Base-by-base conservation (phyloP, 1,140 invertebrate genomes). In the Drosophila jambulina region DNA sequence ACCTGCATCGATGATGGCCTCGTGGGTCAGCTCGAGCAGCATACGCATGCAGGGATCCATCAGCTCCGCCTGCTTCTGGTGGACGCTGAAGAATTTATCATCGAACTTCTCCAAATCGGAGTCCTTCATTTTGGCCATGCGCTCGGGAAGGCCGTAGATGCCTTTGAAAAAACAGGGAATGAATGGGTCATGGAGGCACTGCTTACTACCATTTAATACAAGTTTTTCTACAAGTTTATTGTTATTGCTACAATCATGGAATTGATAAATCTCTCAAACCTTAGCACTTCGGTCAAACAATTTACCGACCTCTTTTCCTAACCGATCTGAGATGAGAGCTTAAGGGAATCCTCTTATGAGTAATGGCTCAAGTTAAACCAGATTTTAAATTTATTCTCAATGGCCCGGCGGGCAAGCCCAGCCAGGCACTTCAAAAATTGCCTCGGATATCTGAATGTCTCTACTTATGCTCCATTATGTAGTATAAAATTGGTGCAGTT, bases 31-130 rank as follows among this genome's bases (percentile, higher is more conserved):
- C 94, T 99, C 99, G 7, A 99, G 94, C n/a, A 99, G 93, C 90
- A 99, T 94, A 68, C 98, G 94, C 61, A 99, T 94, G 93, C 99
- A 98, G 17, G 99, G 98, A 92, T 99, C 98, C 98, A 99, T 99
- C 7, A 95, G 95, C 81, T 99, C 94, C 1, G 98, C 98, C 93
- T 99, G 98, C 93, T 99, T 98, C 2, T 96, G 96, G 92, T 98
- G 97, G 10, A 99, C 97, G 43, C 97, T 97, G 93, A 99, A 99
- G 93, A 98, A 99, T 29, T 95, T 95, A 1, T 97, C 97, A 92
- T 99, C 98, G 88, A 99, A 99, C 79, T 96, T 95, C 36, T 94
- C 93, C 38, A 99, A 84, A 82, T 99, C 96, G 91, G 98, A 98
- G 78, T 99, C 96, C 92, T 98, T 98, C 8, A 99, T 87, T 94